phyloP scores from a whole-genome alignment of 1,140 invertebrate genomes.

The Triops cancriformis region DNA sequence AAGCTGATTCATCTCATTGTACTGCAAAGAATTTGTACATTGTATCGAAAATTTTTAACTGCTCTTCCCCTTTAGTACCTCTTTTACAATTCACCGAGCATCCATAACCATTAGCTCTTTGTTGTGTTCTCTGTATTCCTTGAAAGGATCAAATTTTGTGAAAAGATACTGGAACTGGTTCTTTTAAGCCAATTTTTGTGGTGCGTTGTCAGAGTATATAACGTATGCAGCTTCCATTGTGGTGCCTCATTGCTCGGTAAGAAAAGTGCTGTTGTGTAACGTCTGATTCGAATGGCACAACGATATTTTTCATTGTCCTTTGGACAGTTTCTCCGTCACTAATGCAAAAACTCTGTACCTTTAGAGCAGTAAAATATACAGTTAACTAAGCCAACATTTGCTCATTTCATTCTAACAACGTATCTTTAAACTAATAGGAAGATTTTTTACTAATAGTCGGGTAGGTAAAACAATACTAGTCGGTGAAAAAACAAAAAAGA shows the following conservation, averaged over 20 bases:
- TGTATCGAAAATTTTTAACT: not conserved
- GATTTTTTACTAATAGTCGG: too few species aligned
- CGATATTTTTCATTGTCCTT: not conserved
- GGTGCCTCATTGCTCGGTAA: not conserved
- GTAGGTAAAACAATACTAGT: too few species aligned
- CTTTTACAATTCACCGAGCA: not conserved
- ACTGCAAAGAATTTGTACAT: not conserved
- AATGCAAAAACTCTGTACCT: constrained; percentile 9
- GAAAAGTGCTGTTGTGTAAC: not conserved
- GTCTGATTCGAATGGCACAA: not conserved
- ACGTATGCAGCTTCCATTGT: not conserved
- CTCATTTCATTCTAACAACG: too few species aligned
- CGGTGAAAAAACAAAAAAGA: too few species aligned
- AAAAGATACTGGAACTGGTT: not conserved
- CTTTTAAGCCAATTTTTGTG: not conserved
- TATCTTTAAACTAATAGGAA: too few species aligned
- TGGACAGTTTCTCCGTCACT: not conserved
- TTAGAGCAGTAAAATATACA: not conserved
- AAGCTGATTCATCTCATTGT: not conserved
- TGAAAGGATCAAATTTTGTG: not conserved
- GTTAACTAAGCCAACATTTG: not conserved
- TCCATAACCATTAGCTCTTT: not conserved
- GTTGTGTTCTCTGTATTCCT: not conserved
- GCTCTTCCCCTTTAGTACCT: not conserved
- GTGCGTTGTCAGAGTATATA: not conserved